Base-by-base conservation (phyloP, 2,888 invertebrate genomes). In the Tryphoninae sp. region DNA sequence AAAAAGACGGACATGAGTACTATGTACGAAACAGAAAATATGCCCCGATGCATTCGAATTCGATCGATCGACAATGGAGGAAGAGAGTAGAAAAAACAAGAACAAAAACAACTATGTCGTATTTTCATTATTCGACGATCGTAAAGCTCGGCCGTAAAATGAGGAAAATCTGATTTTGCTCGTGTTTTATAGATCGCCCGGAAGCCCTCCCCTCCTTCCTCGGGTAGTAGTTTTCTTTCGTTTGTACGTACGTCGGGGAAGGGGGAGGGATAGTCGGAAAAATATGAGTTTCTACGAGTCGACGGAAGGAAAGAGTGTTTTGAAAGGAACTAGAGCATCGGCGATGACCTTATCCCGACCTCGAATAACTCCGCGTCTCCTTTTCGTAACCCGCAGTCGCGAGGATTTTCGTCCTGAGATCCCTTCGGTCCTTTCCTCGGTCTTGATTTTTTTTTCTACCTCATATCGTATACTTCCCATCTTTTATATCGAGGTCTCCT, bases 281-380 rank as follows among this genome's bases (percentile, higher is more conserved):
- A 78, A 78, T 71, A 75, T 78, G 75, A 75, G 78, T 78, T 76
- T 78, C 45, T 62, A 53, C 0, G 65, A 71, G 65, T 82, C 33
- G 74, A 58, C 67, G 74, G 51, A 74, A 42, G 72, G 68, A 55
- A 55, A 59, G 58, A 61, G 72, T 68, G 59, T 72, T 78, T 72
- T 82, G 75, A 78, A 78, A 82, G 61, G 67, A 78, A 78, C 61
- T 49, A 55, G 59, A 7, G 51, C 72, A 72, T 71, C 26, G 58
- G 42, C 64, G 58, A 51, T 49, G 74, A 64, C 78, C 72, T 76
- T 55, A 78, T 82, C 59, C 72, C 49, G 49, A 9, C 9, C 61
- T 67, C 67, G 55, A 78, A 82, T 82, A 76, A 75, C 75, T 49
- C 53, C 42, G 55, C 49, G 62, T 45, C 65, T 11, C 42, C 22